A percentile compares a stretch with the other conserved stretches of the same genome.
Evolutionary conservation across 2,888 invertebrate genomes (phyloP).

Genomic region (Thalpophila matura): DNA sequence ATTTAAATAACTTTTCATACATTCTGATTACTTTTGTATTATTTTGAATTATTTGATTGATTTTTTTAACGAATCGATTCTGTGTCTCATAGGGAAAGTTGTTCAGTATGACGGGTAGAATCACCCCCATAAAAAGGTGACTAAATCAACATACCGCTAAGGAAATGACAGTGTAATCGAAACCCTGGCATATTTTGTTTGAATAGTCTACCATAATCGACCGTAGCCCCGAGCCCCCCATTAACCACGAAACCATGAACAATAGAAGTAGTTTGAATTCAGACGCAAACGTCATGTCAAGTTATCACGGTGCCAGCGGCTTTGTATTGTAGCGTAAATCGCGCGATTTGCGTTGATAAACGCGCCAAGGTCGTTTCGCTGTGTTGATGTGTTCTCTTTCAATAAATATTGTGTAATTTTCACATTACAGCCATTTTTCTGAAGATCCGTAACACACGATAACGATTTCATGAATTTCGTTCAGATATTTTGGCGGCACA

Average conservation of each 20-base stretch:
- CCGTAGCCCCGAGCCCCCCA: neutral
- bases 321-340: constrained; percentile 46
- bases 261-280: constrained; percentile 24
- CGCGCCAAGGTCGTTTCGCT: constrained; percentile 36
- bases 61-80: no score
- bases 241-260: neutral
- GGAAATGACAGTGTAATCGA: no score
- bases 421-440: neutral
- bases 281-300: constrained; percentile 20
- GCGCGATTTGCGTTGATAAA: constrained; percentile 48
- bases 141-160: no score
- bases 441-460: neutral
- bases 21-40: no score
- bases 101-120: no score
- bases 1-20: no score
- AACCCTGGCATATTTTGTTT: no score
- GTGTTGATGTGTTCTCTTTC: constrained; percentile 2
- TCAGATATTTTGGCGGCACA: constrained; percentile 6
- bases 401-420: constrained; percentile 35
- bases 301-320: constrained; percentile 24
- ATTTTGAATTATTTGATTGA: no score
- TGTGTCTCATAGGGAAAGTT: no score
- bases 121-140: no score
- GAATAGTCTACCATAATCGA: no score
- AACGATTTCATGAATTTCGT: constrained; percentile 17